Evolutionary conservation across 1,140 invertebrate species (phyloP).

Genomic region (Drosophila azteca): DNA sequence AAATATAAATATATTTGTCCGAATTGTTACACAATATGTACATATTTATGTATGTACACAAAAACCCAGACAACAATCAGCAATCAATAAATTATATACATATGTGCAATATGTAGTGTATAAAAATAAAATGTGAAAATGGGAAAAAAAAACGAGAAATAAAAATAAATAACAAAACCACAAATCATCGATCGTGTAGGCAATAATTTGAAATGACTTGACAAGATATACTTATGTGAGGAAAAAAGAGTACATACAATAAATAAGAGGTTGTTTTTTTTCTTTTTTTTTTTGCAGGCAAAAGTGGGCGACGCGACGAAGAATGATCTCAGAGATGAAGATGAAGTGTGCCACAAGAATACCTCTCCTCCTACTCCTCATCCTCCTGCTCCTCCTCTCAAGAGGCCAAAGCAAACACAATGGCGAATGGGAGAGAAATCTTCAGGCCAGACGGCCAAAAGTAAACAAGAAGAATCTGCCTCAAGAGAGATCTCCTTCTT

Average conservation of each 20-base stretch:
- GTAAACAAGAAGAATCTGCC: constrained; percentile 41
- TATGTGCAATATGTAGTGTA: constrained; percentile 5
- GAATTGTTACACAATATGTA: neutral
- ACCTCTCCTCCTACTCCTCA: neutral
- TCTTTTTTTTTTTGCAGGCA: constrained; percentile 4
- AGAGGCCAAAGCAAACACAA: constrained; percentile 24
- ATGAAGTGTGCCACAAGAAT: constrained; percentile 22
- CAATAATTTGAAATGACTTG: constrained; percentile 59
- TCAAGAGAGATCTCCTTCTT: constrained; percentile 17
- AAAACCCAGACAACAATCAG: constrained; percentile 28
- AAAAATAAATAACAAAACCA: constrained; percentile 38
- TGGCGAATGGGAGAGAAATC: constrained; percentile 30
- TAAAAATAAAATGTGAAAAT: constrained; percentile 9
- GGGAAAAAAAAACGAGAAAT: constrained; percentile 15
- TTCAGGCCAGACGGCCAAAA: constrained; percentile 38
- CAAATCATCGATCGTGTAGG: constrained; percentile 41
- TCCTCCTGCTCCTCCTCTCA: too few relatives aligned
- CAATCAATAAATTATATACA: constrained; percentile 8
- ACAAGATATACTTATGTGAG: constrained; percentile 25
- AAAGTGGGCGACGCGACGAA: constrained; percentile 29
- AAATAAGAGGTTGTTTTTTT: constrained; percentile 21
- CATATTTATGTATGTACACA: constrained; percentile 2
- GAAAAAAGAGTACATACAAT: constrained; percentile 13
- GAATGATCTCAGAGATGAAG: constrained; percentile 8
- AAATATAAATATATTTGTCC: constrained; percentile 5